These are phyloP conservation scores for Heliconius nattereri DNA, from an alignment of 1,140 invertebrate species.

Conservation along the genomic window DNA sequence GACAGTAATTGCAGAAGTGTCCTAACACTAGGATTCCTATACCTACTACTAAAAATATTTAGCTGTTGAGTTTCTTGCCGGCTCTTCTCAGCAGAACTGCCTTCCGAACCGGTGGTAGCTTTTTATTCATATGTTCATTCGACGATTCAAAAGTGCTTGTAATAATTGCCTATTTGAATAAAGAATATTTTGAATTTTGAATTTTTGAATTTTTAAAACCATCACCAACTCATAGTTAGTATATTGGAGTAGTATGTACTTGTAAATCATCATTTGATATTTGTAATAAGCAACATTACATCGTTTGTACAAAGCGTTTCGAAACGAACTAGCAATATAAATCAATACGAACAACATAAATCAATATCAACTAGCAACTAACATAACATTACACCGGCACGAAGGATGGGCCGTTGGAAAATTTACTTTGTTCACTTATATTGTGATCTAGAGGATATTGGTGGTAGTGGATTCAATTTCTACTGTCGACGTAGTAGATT, in stretches of 20 bases:
- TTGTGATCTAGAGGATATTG: background rate
- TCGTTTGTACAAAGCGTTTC: conserved; percentile 7
- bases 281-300: conserved; percentile 2
- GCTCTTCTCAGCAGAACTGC: too few species aligned
- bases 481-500: too few species aligned
- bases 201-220: too few species aligned
- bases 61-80: too few species aligned
- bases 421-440: background rate
- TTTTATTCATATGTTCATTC: too few species aligned
- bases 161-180: too few species aligned
- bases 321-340: conserved; percentile 19
- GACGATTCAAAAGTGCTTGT: too few species aligned
- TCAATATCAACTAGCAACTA: background rate
- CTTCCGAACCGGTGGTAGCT: too few species aligned
- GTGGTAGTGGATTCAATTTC: too few species aligned
- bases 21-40: background rate
- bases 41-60: too few species aligned
- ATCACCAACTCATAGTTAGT: background rate
- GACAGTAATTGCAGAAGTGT: background rate
- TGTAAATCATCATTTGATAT: background rate
- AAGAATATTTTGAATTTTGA: too few species aligned
- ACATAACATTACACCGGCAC: background rate
- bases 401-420: background rate
- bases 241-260: background rate
- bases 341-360: conserved; percentile 15